Evolutionary conservation across 2,113 vertebrate species (phyloP), one percentile per base, ranked within the genome.

Genomic region (Hemibagrus wyckioides): DNA sequence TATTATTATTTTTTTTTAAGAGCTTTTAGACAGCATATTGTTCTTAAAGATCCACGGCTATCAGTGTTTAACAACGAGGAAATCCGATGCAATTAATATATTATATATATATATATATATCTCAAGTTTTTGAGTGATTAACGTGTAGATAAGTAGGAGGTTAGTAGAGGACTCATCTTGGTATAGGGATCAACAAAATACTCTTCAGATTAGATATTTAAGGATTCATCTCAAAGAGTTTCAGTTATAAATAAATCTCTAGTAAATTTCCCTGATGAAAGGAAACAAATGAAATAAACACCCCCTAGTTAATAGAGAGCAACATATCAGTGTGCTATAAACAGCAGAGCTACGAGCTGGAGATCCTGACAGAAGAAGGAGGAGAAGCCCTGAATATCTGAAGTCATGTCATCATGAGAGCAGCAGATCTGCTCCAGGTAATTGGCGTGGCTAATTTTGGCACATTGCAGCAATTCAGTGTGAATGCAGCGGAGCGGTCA

Each of bases 361-460:
- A 39, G 36, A 85, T 59, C 21, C 48, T 56, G 77, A 80, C 77
- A 80, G 50, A 56, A 80, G 63, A 39, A 25, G 48, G 7, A 83
- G 30, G 23, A 71, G 82, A 52, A 57, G n/a, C n/a, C 48, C 7
- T 79, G 76, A 30, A 80, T 80, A 56, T 21, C 76, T 21, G 48
- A 57, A 56, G 67, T 59, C 52, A 6, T 71, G 71, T 44, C 56
- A 75, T 75, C 50, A 44, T 7, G 69, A 76, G 69, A 14, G 54
- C 65, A 54, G 82, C 73, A 80, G 88, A 82, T 44, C 39, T 36
- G 61, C 89, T 90, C 73, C 73, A 77, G 90, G 87, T 93, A 94
- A 94, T 93, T 93, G 92, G 90, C 50, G 89, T 67, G 80, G 92
- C 89, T 88, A 39, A 88, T 92, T 91, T 81, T 86, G 90, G 84